Evolutionary conservation across 2,797 vertebrate species (phyloP), one percentile per base, ranked within the genome.

Genomic region (Micromesistius poutassou): DNA sequence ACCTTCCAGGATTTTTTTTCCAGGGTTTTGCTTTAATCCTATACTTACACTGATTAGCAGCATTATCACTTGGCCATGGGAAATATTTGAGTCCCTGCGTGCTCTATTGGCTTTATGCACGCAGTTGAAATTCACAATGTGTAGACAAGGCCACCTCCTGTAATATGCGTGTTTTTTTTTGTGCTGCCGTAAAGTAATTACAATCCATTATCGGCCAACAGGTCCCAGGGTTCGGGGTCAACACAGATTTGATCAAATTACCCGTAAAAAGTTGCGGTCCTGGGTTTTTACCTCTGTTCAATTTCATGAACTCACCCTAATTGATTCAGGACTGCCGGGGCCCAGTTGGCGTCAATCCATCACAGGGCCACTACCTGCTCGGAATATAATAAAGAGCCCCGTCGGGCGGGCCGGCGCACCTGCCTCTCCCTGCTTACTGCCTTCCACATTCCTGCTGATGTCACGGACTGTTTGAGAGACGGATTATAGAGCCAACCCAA

Each of bases 241-340:
- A 84, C 73, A 82, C 33, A 50, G 77, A 76, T 88, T 89, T 85
- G 83, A 88, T 91, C 76, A 88, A 91, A 93, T 90, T 89, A 91
- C 76, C 33, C 0, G 8, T 76, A 9, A 42, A 72, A 74, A 77
- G 80, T 78, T 72, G 71, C 75, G 82, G 25, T 71, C 70, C 75
- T 19, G 55, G 80, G 79, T 87, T 83, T 73, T 87, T 83, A 84
- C 85, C 85, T 87, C 81, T 85, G 85, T 84, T 91, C 88, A 87
- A 83, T 92, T 90, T 90, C 91, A 91, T 91, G 90, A 91, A 91
- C 84, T 89, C 84, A 77, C 81, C 82, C 85, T 90, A 90, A 91
- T 91, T 92, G 91, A 93, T 93, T 92, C 89, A 87, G 87, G 84
- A 81, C 90, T 92, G 92, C 89, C 91, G 89, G 87, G 84, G 83